phyloP scores from a whole-genome alignment of 2,888 invertebrate species.

The Drosophila nr. fundita region DNA sequence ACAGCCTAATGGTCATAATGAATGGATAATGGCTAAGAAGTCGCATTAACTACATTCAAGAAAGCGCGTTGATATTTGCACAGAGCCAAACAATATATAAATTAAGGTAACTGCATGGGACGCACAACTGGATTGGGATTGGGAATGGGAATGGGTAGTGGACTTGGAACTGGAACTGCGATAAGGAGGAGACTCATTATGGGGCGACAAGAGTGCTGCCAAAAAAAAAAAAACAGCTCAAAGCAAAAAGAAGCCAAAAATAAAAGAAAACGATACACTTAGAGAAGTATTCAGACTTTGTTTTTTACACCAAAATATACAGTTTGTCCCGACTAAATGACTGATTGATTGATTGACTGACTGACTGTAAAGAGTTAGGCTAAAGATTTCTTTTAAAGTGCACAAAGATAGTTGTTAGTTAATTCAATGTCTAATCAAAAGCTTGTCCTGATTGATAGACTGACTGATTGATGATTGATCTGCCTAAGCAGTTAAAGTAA shows the following conservation, averaged over 20 bases:
- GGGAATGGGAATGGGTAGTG: conserved; percentile 6
- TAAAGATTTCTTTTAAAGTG: background rate
- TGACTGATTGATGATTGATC: background rate
- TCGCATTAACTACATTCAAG: conserved; percentile 78
- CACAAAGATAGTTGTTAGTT: background rate
- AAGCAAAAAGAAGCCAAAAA: background rate
- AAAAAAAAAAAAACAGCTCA: background rate
- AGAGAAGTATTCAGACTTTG: background rate
- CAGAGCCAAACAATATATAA: conserved; percentile 82
- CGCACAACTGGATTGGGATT: conserved; percentile 13
- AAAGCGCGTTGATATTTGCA: conserved; percentile 82
- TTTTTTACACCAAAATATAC: background rate
- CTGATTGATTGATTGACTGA: background rate
- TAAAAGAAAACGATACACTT: background rate
- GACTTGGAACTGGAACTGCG: background rate
- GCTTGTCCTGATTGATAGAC: background rate
- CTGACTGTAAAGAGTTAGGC: background rate
- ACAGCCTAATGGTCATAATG: conserved; percentile 81
- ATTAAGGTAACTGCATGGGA: conserved; percentile 72
- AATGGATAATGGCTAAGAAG: conserved; percentile 76
- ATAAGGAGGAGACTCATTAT: conserved; percentile 23
- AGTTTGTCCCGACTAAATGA: background rate
- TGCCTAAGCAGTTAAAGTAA: background rate
- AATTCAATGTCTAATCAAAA: background rate
- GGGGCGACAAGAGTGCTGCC: background rate